Percentiles rank a stretch among this genome's conserved stretches.
phyloP scores from a whole-genome alignment of 1,140 invertebrate species.

The Reticulitermes speratus region DNA sequence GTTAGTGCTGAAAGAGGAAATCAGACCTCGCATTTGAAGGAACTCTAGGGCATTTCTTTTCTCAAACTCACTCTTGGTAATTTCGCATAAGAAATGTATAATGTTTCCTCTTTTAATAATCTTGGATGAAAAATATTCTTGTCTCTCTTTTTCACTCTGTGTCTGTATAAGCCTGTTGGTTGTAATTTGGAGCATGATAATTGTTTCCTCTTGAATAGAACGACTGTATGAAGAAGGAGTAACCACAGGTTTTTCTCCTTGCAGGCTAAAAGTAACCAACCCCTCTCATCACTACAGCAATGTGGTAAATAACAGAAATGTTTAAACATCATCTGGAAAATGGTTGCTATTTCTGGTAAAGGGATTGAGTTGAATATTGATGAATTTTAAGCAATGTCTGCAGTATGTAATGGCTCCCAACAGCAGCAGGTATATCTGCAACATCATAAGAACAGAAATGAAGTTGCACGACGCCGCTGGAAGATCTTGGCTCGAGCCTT shows the following conservation, averaged over 20 bases:
- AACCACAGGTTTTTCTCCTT: slow-evolving; percentile 30
- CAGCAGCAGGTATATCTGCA: not conserved
- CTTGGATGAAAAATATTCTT: too few species aligned
- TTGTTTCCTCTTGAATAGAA: not conserved
- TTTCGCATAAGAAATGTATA: too few species aligned
- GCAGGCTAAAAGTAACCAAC: slow-evolving; percentile 27
- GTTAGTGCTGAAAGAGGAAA: not conserved
- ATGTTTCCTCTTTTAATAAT: too few species aligned
- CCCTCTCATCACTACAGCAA: not conserved
- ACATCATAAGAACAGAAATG: slow-evolving; percentile 34
- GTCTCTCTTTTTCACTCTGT: too few species aligned
- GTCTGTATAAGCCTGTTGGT: too few species aligned
- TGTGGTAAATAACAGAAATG: not conserved
- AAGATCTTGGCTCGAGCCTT: slow-evolving; percentile 66
- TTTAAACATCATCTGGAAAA: slow-evolving; percentile 23
- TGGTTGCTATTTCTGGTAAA: not conserved
- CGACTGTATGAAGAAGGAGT: slow-evolving; percentile 14
- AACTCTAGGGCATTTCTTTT: too few species aligned
- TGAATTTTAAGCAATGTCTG: slow-evolving; percentile 29
- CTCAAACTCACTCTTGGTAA: too few species aligned
- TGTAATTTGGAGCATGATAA: too few species aligned
- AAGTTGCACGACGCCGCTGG: slow-evolving; percentile 63
- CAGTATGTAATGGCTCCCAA: slow-evolving; percentile 28
- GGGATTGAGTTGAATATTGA: not conserved
- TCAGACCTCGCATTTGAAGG: not conserved